Evolutionary conservation across 2,113 vertebrate species (phyloP), one percentile per base, ranked within the genome.

Genomic region (Hemicordylus capensis): DNA sequence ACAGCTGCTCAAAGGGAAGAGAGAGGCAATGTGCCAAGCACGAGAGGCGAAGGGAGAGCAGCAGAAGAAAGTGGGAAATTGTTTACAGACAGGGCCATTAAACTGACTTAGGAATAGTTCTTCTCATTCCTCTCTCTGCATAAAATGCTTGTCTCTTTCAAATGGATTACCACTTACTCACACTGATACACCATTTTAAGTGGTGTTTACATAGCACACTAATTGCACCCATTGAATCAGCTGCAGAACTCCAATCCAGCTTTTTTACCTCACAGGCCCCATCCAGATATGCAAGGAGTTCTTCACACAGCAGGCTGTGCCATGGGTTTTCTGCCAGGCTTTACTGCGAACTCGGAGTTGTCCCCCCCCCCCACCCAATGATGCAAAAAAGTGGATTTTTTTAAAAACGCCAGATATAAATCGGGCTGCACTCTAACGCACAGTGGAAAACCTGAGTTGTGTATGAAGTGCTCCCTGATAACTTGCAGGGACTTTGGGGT

Each of bases 21-120:
- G 3, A 9, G 4, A 70, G 80, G 94, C 95, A 93, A 11, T 0
- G 26, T 92, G 94, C 93, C 95, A 95, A 93, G 94, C 76, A 88
- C 84, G 83, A 85, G 88, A 91, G 84, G 87, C 84, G 87, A 87
- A 91, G 84, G 82, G 70, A 87, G 89, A 90, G 76, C 66, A 15
- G 86, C 67, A 92, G 81, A 20, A 90, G 89, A 90, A 88, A 90
- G 84, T 64, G 92, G 91, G 88, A 93, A 91, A 91, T 66, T 91
- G 90, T 92, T 94, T 93, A 88, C 89, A 92, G 94, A 89, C 92
- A 81, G 77, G 89, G 91, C 89, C 91, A 75, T 92, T 93, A 85
- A 94, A 93, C 1, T 20, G 89, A 83, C 84, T 90, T 90, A 48
- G 88, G 77, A 85, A 93, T 76, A 89, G 76, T 85, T 88, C 31